A percentile compares a stretch with the other conserved stretches of the same genome.
phyloP scores from a whole-genome alignment of 2,888 invertebrate species.

The Synergus laeviventris region DNA sequence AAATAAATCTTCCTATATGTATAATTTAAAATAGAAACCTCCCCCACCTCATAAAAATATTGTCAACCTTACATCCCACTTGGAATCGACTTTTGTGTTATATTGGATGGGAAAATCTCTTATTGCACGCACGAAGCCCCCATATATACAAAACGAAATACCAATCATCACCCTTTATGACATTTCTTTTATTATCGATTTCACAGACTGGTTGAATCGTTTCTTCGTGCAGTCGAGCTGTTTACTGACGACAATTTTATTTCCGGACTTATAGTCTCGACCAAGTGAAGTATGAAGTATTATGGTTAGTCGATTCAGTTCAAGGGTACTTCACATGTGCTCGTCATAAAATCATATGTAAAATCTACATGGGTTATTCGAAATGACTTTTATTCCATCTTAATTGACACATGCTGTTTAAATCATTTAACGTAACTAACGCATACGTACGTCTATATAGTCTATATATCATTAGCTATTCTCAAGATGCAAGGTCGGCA shows the following conservation, averaged over 20 bases:
- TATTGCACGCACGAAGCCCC: neutral
- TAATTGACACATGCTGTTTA: slow-evolving; percentile 38
- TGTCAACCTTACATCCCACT: neutral
- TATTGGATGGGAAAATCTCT: neutral
- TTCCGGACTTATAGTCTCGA: slow-evolving; percentile 13
- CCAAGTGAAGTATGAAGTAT: slow-evolving; percentile 15
- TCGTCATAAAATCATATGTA: slow-evolving; percentile 12
- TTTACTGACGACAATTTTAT: slow-evolving; percentile 10
- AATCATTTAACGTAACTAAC: slow-evolving; percentile 35
- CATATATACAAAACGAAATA: neutral
- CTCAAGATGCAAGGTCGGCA: slow-evolving; percentile 38
- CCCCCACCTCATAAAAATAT: neutral
- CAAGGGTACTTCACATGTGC: slow-evolving; percentile 14
- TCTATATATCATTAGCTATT: slow-evolving; percentile 5
- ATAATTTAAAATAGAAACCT: no score
- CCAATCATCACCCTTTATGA: neutral
- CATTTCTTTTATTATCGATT: neutral
- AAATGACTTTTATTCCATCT: slow-evolving; percentile 38
- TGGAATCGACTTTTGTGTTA: neutral
- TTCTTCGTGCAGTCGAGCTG: neutral
- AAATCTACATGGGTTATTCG: slow-evolving; percentile 28
- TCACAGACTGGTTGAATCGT: neutral
- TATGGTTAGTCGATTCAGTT: slow-evolving; percentile 33
- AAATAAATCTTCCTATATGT: no score
- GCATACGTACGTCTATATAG: neutral